Evolutionary conservation across 1,140 invertebrate species (phyloP).

Genomic region (Potamilus streckersoni): DNA sequence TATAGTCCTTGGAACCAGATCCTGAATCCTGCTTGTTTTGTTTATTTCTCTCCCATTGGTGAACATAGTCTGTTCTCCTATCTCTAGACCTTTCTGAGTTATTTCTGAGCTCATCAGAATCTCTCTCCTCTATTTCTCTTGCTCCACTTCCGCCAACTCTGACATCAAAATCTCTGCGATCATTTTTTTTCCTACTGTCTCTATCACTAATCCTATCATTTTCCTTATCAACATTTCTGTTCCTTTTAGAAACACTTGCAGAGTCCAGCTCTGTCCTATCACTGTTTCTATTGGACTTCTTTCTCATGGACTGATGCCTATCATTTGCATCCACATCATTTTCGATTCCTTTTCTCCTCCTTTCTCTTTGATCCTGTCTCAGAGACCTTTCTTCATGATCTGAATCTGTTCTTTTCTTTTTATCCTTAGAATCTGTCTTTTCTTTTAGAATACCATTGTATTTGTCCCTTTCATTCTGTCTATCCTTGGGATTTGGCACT

Average conservation of each 20-base stretch:
- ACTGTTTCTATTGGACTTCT: not conserved
- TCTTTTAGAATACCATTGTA: not conserved
- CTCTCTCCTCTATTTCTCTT: conserved; percentile 14
- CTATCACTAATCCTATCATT: conserved; percentile 3
- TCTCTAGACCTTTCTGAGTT: conserved; percentile 7
- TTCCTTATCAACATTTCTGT: conserved; percentile 20
- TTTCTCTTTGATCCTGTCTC: not conserved
- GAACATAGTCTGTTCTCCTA: conserved; percentile 2
- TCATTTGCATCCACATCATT: not conserved
- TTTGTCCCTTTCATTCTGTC: not conserved
- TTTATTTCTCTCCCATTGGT: conserved; percentile 8
- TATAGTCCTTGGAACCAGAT: not conserved
- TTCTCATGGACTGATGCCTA: not conserved
- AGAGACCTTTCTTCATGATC: too few relatives aligned
- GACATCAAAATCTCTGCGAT: not conserved
- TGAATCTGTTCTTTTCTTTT: too few relatives aligned
- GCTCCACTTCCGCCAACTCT: not conserved
- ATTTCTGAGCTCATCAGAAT: not conserved
- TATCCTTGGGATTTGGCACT: not conserved
- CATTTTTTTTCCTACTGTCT: conserved; percentile 3
- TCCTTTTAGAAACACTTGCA: not conserved
- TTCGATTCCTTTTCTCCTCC: not conserved
- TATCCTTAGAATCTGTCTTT: not conserved
- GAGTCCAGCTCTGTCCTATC: too few relatives aligned
- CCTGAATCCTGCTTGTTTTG: not conserved